Evolutionary conservation across 2,113 vertebrate genomes (phyloP).

Genomic region (Phasianus colchicus): DNA sequence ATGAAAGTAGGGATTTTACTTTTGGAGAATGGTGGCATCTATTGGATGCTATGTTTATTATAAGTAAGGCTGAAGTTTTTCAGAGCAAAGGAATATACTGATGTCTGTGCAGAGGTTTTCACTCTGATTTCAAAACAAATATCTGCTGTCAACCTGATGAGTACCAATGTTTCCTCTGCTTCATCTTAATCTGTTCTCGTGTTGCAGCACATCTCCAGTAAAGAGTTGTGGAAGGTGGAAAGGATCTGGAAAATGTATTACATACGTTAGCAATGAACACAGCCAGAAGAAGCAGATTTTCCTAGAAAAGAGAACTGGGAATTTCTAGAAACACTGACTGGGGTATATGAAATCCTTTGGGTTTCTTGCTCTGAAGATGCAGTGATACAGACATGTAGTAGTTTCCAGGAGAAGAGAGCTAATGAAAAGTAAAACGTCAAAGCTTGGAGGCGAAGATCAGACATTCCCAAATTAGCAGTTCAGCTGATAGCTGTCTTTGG

Average conservation of each 20-base stretch:
- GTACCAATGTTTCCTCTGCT: not conserved
- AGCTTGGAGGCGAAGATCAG: slow-evolving; percentile 21
- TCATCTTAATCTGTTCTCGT: slow-evolving; percentile 7
- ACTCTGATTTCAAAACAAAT: not conserved
- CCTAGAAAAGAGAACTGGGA: not conserved
- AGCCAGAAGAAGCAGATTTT: slow-evolving; percentile 49
- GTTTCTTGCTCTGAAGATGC: not conserved
- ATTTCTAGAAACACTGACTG: not conserved
- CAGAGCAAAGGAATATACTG: not conserved
- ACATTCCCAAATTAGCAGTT: not conserved
- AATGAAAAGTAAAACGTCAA: slow-evolving; percentile 24
- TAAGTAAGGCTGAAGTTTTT: not conserved
- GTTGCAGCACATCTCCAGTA: not conserved
- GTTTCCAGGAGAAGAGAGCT: slow-evolving; percentile 24
- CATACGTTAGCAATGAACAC: not conserved
- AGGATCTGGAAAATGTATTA: slow-evolving; percentile 38
- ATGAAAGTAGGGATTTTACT: not conserved
- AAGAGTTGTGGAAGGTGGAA: slow-evolving; percentile 23
- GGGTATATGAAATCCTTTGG: not conserved
- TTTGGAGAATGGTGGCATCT: not conserved
- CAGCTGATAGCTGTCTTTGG: not conserved
- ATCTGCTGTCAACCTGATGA: not conserved
- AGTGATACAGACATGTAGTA: not conserved
- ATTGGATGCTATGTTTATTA: not conserved
- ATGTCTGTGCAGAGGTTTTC: not conserved